Conservation (phyloP, 2,113 vertebrate species). For the Oryzias javanicus region DNA sequence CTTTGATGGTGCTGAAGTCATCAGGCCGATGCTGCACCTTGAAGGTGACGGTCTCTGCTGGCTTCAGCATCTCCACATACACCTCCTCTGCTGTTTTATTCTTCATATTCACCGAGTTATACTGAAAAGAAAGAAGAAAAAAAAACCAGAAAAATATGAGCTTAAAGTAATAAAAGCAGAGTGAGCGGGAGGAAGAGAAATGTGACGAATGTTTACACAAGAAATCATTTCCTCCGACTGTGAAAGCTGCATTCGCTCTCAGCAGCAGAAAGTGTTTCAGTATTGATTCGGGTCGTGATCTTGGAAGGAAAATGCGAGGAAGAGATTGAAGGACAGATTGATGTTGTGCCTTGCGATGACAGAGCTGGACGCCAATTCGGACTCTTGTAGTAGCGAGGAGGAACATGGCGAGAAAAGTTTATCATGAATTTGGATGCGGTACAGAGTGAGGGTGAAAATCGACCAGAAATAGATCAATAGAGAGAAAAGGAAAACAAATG, state of each 20-base stretch:
- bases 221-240: conserved; percentile 16
- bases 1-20: conserved; percentile 88
- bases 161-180: conserved; percentile 1
- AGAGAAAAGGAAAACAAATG: conserved; percentile 29
- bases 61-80: conserved; percentile 97
- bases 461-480: conserved; percentile 51
- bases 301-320: conserved; percentile 32
- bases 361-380: conserved; percentile 33
- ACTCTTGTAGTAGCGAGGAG: conserved; percentile 23
- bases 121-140: conserved; percentile 72
- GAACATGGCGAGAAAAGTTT: conserved; percentile 52
- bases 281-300: conserved; percentile 51
- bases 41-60: conserved; percentile 84
- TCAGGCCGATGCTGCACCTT: conserved; percentile 90
- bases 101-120: conserved; percentile 86
- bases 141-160: not conserved
- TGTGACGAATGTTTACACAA: conserved; percentile 11
- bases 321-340: conserved; percentile 40
- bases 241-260: conserved; percentile 40
- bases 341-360: conserved; percentile 38
- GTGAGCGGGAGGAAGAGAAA: not conserved
- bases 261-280: conserved; percentile 31
- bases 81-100: conserved; percentile 94
- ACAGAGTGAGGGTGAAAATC: conserved; percentile 15
- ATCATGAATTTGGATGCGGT: conserved; percentile 50